Evolutionary conservation across 2,797 vertebrate genomes (phyloP), one percentile per base, ranked within the genome.

Genomic region (Anas bahamensis): DNA sequence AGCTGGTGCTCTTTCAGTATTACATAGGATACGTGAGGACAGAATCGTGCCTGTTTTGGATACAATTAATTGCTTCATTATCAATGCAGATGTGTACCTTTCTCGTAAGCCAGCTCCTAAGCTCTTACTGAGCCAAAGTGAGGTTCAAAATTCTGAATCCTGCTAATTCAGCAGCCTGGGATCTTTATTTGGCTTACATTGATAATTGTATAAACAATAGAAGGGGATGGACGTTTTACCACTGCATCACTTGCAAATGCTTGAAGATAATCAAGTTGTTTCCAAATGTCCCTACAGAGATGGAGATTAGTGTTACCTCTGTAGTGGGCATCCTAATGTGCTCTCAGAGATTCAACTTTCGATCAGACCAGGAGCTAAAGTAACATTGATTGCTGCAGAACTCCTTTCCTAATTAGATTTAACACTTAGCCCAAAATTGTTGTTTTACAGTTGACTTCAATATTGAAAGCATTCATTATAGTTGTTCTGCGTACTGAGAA

Each of bases 131-230:
- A 85, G 63, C 55, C 35, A 7, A 16, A 44, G 42, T 14, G 28
- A 64, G 41, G 13, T 31, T 26, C 0, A 3, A 31, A 26, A 52
- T 52, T 59, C 0, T 0, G n/a, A 28, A 39, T 64, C 42, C 41
- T 50, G 41, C 31, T 15, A 16, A 0, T 41, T 61, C 42, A 63
- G 69, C 61, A 57, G 42, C 57, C 14, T 44, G 23, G 14, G 17
- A 14, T 55, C 57, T 61, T 39, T 35, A 6, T 14, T 39, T 59
- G 26, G 11, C 66, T 72, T 19, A 64, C 28, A 10, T 17, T n/a
- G 44, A 2, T 56, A 39, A 2, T 65, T 41, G 55, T 70, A 4
- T 29, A 17, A 64, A 56, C 46, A 44, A 4, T 3, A 26, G 35
- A 28, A 16, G 16, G 22, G 46, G 26, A 14, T 26, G 46, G 28